phyloP scores from a whole-genome alignment of 2,797 vertebrate species.

The Hoplostethus mediterraneus region DNA sequence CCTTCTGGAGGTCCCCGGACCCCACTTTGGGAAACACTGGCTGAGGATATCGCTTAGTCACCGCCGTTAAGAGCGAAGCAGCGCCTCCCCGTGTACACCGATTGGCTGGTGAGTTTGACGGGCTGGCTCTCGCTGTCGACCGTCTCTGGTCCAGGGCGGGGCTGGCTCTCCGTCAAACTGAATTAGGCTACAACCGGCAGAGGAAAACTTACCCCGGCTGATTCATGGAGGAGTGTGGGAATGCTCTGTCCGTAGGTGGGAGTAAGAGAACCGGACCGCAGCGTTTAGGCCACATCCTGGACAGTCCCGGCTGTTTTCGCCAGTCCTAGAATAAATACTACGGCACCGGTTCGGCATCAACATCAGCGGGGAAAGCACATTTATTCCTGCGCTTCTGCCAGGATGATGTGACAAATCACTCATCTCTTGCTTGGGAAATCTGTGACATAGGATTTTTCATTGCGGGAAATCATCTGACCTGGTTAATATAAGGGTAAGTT shows the following conservation, averaged over 20 bases:
- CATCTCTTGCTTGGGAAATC: conserved; percentile 50
- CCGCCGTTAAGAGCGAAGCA: conserved; percentile 61
- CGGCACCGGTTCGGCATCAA: conserved; percentile 42
- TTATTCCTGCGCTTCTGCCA: conserved; percentile 55
- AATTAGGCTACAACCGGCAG: conserved; percentile 79
- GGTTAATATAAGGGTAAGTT: conserved; percentile 79
- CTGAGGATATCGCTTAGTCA: conserved; percentile 82
- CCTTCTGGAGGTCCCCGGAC: not conserved
- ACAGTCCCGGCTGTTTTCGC: conserved; percentile 49
- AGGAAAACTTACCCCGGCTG: conserved; percentile 80
- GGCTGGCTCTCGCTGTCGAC: conserved; percentile 59
- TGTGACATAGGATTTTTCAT: conserved; percentile 47
- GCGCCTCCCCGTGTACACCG: conserved; percentile 62
- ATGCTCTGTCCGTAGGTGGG: conserved; percentile 75
- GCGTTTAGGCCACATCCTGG: conserved; percentile 46
- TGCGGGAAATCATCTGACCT: conserved; percentile 64
- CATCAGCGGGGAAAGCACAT: conserved; percentile 61
- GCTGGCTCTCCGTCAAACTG: conserved; percentile 74
- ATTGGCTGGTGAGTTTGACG: conserved; percentile 69
- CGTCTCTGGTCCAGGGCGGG: conserved; percentile 82
- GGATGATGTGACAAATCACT: conserved; percentile 82
- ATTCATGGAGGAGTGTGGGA: conserved; percentile 80
- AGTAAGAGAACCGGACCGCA: conserved; percentile 58
- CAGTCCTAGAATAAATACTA: conserved; percentile 33
- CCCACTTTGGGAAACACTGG: conserved; percentile 4